phyloP scores from a whole-genome alignment of 2,797 vertebrate species.

The Euphonia xanthogaster region DNA sequence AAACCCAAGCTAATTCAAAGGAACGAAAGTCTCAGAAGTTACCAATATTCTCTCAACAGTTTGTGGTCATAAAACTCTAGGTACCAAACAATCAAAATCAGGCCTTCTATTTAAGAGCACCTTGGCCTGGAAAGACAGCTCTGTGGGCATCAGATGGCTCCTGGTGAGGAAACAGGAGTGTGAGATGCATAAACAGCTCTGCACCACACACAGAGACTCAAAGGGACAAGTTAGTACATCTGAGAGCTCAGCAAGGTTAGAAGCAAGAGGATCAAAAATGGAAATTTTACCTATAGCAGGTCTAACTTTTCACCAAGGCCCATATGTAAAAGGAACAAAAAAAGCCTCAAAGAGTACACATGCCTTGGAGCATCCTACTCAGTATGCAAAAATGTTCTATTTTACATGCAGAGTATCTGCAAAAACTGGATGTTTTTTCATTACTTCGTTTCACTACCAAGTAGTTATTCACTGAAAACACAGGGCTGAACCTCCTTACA shows the following conservation, averaged over 20 bases:
- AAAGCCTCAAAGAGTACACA: neutral
- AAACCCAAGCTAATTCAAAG: neutral
- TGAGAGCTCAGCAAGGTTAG: neutral
- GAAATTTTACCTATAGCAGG: neutral
- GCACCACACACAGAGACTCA: fast-evolving
- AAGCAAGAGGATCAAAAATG: neutral
- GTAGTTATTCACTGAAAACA: neutral
- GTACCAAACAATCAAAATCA: neutral
- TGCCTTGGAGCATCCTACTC: neutral
- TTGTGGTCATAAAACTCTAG: neutral
- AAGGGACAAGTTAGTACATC: neutral
- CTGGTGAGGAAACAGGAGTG: neutral
- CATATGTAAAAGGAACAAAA: neutral
- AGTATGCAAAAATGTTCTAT: neutral
- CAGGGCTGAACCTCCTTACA: neutral
- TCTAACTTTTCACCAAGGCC: neutral
- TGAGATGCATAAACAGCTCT: neutral
- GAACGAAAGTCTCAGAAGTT: neutral
- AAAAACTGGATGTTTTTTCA: neutral
- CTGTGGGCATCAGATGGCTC: neutral
- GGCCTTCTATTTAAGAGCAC: neutral
- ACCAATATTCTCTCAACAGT: neutral
- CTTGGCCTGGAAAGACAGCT: neutral
- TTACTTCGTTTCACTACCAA: neutral
- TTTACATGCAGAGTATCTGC: neutral